Base-by-base conservation (phyloP, 2,113 vertebrate species). In the Indicator maculatus region DNA sequence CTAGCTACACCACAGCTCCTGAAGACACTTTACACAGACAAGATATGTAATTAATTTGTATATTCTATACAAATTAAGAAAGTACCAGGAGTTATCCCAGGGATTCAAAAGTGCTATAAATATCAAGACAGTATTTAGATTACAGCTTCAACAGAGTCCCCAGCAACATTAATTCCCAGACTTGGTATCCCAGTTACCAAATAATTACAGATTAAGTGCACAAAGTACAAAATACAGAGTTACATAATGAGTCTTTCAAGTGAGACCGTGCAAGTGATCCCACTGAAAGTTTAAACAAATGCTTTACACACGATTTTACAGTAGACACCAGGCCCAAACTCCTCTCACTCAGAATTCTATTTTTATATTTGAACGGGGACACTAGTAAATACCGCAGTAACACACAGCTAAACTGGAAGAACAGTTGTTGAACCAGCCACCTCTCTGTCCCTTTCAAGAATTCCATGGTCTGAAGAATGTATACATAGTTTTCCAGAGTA, bases 81-180 rank as follows among this genome's bases (percentile, higher is more conserved):
- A 92, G 89, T 87, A 74, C 28, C 28, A 56, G 28, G 33, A 88
- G 24, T 87, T 83, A 89, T 91, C 75, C 56, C 39, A 64, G 69
- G 71, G 75, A 91, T 89, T 86, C 93, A 23, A 60, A 93, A 75
- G 24, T 80, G 16, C 93, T 93, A 93, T 83, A 93, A 94, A 95
- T 97, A 95, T 38, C 85, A 81, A 64, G 69, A 81, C 30, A 30
- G 67, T 91, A 86, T 93, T 96, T 96, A 93, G 85, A 93, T 95
- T 93, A 93, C 76, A 91, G 72, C 30, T 96, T 61, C 56, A 83
- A 6, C 38, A 86, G 69, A 91, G 31, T 72, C 76, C 79, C 82
- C 77, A 72, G 90, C 86, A 96, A 92, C 60, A 86, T 93, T 90
- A 94, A 93, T 92, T 96, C 92, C 90, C 93, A 88, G 65, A 90